phyloP scores from a whole-genome alignment of 1,140 invertebrate genomes.

The Drosophila sp. region DNA sequence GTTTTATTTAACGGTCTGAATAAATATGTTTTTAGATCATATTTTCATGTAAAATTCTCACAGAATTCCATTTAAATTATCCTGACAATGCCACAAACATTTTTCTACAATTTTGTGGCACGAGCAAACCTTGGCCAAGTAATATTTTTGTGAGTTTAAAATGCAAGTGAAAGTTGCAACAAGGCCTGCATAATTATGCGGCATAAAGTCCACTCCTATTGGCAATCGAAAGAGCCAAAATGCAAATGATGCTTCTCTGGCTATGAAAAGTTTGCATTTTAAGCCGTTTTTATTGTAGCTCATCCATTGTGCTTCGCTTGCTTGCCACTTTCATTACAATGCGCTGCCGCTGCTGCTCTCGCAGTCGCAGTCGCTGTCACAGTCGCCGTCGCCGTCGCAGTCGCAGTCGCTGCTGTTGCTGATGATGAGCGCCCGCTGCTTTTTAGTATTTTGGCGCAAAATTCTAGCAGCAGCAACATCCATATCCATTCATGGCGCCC shows the following conservation, averaged over 20 bases:
- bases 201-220: slow-evolving; percentile 31
- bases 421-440: slow-evolving; percentile 69
- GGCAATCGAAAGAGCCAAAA: slow-evolving; percentile 39
- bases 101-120: neutral
- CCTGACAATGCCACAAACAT: slow-evolving; percentile 7
- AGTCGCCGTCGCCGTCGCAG: neutral
- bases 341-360: slow-evolving; percentile 2
- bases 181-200: slow-evolving; percentile 33
- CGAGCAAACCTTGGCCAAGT: neutral
- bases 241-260: slow-evolving; percentile 30
- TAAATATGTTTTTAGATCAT: slow-evolving; percentile 8
- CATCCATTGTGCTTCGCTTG: slow-evolving; percentile 41
- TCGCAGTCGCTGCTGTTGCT: slow-evolving; percentile 39
- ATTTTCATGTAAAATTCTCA: neutral
- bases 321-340: slow-evolving; percentile 38
- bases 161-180: slow-evolving; percentile 17
- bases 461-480: slow-evolving; percentile 54
- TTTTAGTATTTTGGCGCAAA: slow-evolving; percentile 74
- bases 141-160: slow-evolving; percentile 7
- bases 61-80: neutral
- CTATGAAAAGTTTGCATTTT: slow-evolving; percentile 39
- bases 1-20: no score
- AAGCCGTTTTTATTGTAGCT: slow-evolving; percentile 45
- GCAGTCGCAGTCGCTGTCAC: slow-evolving; percentile 2
- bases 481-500: slow-evolving; percentile 42